These are phyloP conservation scores for Pammene aurita DNA, from an alignment of 2,888 invertebrate genomes.

Conservation along the genomic window DNA sequence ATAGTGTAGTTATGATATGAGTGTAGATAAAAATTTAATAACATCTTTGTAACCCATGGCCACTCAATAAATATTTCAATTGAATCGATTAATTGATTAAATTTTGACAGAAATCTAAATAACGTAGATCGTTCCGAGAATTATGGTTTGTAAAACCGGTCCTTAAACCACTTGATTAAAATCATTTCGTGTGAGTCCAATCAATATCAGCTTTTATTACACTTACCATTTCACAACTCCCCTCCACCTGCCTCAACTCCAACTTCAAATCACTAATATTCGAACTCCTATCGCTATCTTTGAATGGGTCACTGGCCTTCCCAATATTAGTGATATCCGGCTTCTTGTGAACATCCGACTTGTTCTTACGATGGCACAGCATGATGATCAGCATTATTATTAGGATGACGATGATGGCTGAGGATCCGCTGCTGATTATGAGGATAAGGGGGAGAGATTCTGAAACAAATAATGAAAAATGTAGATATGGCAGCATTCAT, in stretches of 20 bases:
- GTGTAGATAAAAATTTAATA: no score
- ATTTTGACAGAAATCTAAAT: no score
- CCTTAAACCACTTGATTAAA: no score
- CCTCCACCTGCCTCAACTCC: slow-evolving; percentile 92
- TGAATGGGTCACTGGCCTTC: slow-evolving; percentile 75
- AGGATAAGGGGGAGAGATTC: slow-evolving; percentile 90
- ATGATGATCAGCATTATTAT: slow-evolving; percentile 89
- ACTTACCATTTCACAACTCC: slow-evolving; percentile 88
- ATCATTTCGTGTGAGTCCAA: no score
- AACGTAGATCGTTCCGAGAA: no score
- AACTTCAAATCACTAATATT: slow-evolving; percentile 96
- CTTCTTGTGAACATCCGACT: slow-evolving; percentile 82
- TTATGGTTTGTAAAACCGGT: no score
- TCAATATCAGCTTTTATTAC: no score
- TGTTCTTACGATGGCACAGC: slow-evolving; percentile 87
- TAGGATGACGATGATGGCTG: slow-evolving; percentile 90
- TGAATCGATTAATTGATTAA: no score
- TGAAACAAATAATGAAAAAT: slow-evolving; percentile 64
- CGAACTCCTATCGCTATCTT: slow-evolving; percentile 93
- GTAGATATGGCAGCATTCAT: neutral
- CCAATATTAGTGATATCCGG: slow-evolving; percentile 77
- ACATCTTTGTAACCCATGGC: no score
- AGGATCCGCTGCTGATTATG: slow-evolving; percentile 89
- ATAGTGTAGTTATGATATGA: no score
- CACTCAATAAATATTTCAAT: no score